Evolutionary conservation across 2,113 vertebrate genomes (phyloP).

Genomic region (Heterocephalus glaber): DNA sequence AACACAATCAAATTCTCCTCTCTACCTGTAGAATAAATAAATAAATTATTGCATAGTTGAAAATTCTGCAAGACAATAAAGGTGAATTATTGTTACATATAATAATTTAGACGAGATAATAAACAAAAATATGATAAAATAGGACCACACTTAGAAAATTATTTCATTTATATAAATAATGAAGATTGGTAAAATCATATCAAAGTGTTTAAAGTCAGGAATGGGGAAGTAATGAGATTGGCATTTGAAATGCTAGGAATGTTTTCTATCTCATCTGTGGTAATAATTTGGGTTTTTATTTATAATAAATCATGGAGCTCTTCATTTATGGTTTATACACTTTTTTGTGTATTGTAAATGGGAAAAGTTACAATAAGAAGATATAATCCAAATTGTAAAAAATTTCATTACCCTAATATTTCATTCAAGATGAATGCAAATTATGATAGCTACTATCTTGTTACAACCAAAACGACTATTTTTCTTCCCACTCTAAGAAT

Average conservation of each 20-base stretch:
- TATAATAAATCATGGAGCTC: neutral
- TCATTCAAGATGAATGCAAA: conserved; percentile 44
- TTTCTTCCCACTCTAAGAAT: conserved; percentile 36
- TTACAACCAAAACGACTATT: conserved; percentile 60
- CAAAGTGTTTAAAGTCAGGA: neutral
- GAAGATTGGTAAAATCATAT: neutral
- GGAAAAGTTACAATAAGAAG: neutral
- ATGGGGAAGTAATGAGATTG: neutral
- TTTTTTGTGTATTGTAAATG: neutral
- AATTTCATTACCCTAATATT: conserved; percentile 45
- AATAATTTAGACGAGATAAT: neutral
- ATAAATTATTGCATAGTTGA: neutral
- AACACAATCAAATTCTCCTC: neutral
- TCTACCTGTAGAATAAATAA: neutral
- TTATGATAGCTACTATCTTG: neutral
- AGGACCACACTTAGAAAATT: neutral
- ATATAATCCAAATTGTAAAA: neutral
- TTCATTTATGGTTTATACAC: neutral
- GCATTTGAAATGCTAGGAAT: neutral
- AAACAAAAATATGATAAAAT: neutral
- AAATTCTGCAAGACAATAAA: neutral
- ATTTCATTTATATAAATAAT: neutral
- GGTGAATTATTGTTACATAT: neutral
- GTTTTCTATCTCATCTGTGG: neutral
- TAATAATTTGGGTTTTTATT: neutral